phyloP scores from a whole-genome alignment of 2,797 vertebrate species.

The Serranus cabrilla region DNA sequence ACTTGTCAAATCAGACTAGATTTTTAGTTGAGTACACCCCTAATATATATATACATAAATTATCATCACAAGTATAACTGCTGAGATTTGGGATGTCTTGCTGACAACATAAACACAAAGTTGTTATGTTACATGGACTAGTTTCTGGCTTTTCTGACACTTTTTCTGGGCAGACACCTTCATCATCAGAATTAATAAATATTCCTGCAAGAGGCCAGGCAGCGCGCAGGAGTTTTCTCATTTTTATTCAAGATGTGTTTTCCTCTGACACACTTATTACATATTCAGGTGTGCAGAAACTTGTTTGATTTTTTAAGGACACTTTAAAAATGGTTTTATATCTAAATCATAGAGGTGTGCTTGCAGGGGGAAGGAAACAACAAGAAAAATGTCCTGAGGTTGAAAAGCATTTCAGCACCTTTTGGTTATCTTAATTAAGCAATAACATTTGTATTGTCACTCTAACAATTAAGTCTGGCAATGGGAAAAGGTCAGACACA shows the following conservation, averaged over 20 bases:
- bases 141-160: no score
- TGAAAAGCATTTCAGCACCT: slow-evolving; percentile 12
- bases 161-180: no score
- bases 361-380: background rate
- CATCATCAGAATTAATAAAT: slow-evolving; percentile 1
- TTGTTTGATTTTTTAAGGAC: background rate
- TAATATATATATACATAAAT: no score
- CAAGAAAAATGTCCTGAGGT: slow-evolving; percentile 13
- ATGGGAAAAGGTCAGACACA: background rate
- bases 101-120: no score
- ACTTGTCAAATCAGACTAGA: no score
- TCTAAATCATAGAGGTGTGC: background rate
- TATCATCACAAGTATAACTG: no score
- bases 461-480: background rate
- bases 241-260: slow-evolving; percentile 9
- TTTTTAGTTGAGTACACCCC: no score
- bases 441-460: background rate
- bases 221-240: background rate
- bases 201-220: background rate
- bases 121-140: no score
- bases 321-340: background rate
- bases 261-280: background rate
- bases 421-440: slow-evolving; percentile 42
- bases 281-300: background rate
- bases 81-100: no score